These are phyloP conservation scores for Trisateles emortualis DNA, from an alignment of 2,888 invertebrate genomes.

Conservation along the genomic window DNA sequence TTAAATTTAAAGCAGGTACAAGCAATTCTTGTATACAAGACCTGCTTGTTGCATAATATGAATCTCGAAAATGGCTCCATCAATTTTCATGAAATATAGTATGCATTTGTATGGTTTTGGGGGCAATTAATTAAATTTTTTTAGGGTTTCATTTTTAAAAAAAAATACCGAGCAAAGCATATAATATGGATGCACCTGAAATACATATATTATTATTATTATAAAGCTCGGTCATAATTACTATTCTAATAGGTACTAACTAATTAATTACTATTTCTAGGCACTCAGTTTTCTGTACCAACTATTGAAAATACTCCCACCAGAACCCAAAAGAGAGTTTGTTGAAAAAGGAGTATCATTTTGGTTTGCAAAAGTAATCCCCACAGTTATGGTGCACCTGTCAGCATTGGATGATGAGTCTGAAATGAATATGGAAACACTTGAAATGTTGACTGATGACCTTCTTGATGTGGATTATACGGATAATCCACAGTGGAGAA, in stretches of 20 bases:
- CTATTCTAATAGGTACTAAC: neutral
- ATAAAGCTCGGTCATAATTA: no score
- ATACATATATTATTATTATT: no score
- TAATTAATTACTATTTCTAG: conserved; percentile 33
- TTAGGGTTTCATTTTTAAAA: no score
- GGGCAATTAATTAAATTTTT: no score
- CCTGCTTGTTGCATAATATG: no score
- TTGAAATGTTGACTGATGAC: conserved; percentile 76
- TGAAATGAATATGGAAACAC: conserved; percentile 51
- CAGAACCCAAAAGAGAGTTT: conserved; percentile 64
- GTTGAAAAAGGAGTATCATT: conserved; percentile 70
- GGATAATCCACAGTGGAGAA: conserved; percentile 70
- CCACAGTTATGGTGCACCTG: conserved; percentile 63
- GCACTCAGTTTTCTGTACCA: conserved; percentile 55
- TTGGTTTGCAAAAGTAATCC: conserved; percentile 82
- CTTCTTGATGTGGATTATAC: conserved; percentile 71
- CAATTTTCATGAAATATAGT: no score
- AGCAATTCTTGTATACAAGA: no score
- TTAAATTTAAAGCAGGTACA: no score
- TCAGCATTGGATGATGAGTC: conserved; percentile 13
- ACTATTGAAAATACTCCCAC: conserved; percentile 63
- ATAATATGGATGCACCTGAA: no score
- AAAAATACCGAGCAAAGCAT: no score
- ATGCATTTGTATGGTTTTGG: no score
- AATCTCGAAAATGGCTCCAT: no score